Percentiles rank a stretch among this genome's conserved stretches.
Evolutionary conservation across 2,888 invertebrate genomes (phyloP).

Genomic region (Acleris literana): DNA sequence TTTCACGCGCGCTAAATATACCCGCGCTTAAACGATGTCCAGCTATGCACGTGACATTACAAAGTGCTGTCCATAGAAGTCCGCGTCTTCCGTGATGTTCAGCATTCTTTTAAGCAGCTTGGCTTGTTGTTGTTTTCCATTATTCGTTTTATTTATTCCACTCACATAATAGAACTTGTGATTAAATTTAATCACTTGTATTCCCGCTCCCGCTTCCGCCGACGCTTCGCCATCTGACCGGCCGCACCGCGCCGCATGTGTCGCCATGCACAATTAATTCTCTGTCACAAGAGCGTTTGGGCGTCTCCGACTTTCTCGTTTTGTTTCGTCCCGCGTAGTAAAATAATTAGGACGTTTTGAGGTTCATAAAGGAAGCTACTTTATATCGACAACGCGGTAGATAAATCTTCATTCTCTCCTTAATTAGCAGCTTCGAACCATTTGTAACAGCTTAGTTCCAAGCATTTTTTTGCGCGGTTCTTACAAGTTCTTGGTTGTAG

Average conservation of each 20-base stretch:
- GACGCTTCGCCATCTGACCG: constrained; percentile 40
- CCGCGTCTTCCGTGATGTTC: constrained; percentile 5
- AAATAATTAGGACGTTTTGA: constrained; percentile 84
- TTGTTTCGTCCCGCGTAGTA: constrained; percentile 74
- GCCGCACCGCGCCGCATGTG: constrained; percentile 65
- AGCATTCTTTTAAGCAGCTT: background rate
- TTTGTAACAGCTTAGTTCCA: constrained; percentile 41
- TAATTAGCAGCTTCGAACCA: constrained; percentile 70
- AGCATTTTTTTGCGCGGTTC: background rate
- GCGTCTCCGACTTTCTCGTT: constrained; percentile 77
- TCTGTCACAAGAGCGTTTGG: constrained; percentile 83
- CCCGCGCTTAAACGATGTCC: constrained; percentile 51
- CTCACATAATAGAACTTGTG: background rate
- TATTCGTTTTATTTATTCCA: background rate
- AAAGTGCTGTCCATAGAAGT: background rate
- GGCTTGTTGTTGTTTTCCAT: no score
- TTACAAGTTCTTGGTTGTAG: no score
- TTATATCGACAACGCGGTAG: constrained; percentile 82
- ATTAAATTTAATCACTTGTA: background rate
- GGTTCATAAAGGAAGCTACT: constrained; percentile 82
- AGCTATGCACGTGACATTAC: constrained; percentile 36
- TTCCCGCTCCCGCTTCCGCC: constrained; percentile 44
- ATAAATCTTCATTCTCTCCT: constrained; percentile 80
- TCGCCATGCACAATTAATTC: constrained; percentile 82
- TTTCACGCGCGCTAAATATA: constrained; percentile 81